Evolutionary conservation across 2,797 vertebrate genomes (phyloP), one percentile per base, ranked within the genome.

Genomic region (Denticeps clupeoides): DNA sequence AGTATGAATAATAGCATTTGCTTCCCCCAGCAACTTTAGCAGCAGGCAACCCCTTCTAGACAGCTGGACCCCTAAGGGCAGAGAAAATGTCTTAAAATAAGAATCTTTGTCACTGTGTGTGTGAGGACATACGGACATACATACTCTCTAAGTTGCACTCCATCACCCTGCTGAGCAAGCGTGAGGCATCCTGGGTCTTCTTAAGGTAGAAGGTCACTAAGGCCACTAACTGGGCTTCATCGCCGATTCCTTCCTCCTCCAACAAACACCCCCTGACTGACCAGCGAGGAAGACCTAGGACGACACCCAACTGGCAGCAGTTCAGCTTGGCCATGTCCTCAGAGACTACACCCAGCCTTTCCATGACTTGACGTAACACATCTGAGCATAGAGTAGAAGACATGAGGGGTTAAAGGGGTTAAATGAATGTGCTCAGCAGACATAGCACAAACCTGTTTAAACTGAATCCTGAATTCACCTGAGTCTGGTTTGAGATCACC

Each of bases 281-380:
- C 8, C 45, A 41, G 18, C 53, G 47, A 1, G 65, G 65, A 45
- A 74, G 53, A 18, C 71, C 71, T 51, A 71, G 21, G 1, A 54
- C 54, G 38, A 64, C 50, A 3, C 71, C 71, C 23, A 73, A 44
- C 59, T 73, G 49, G 24, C 68, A 69, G n/a, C 71, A 37, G 16
- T 73, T 69, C 33, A 73, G 47, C 21, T 45, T 56, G 53, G 55
- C 41, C 10, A 50, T 52, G 6, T 55, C 22, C 5, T 47, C 62
- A 4, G 52, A 26, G 24, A 41, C 33, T 26, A 64, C 27, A 1
- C 52, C 55, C 21, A 73, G 41, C 41, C 19, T 51, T 27, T 23
- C 27, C 22, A 45, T 45, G 8, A 61, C 60, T 48, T 66, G 32
- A 52, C 46, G 42, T 35, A 71, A 42, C 21, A 62, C 50, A 19